Evolutionary conservation across 2,888 invertebrate genomes (phyloP).

Genomic region (Scelioninae gen. 2): DNA sequence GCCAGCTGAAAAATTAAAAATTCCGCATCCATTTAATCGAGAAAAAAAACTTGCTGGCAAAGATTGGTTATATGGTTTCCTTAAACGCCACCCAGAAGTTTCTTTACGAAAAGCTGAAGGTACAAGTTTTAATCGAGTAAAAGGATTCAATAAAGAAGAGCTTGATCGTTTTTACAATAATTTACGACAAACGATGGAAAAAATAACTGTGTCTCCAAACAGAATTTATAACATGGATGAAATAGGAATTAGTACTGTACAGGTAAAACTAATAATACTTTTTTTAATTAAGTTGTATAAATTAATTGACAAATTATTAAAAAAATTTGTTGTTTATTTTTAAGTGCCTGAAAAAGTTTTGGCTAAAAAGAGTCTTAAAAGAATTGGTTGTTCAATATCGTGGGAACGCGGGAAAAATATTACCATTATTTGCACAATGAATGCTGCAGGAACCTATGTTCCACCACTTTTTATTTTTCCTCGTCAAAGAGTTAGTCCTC

Average conservation of each 20-base stretch:
- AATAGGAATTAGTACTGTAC: conserved; percentile 69
- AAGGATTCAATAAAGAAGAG: conserved; percentile 68
- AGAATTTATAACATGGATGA: conserved; percentile 74
- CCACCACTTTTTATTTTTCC: conserved; percentile 76
- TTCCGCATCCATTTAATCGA: conserved; percentile 61
- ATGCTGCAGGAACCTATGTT: conserved; percentile 70
- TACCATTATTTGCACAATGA: conserved; percentile 73
- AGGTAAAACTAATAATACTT: no score
- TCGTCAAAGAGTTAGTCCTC: conserved; percentile 71
- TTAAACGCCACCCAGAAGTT: conserved; percentile 60
- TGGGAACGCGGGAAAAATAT: conserved; percentile 62
- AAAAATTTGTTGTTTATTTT: no score
- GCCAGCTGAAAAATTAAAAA: conserved; percentile 61
- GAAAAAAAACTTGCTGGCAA: conserved; percentile 53
- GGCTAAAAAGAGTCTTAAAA: neutral
- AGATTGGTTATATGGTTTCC: conserved; percentile 62
- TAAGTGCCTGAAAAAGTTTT: neutral
- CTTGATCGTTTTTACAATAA: conserved; percentile 61
- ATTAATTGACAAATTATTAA: no score
- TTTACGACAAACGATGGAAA: conserved; percentile 48
- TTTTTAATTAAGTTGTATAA: no score
- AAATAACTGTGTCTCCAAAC: conserved; percentile 56
- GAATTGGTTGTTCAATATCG: conserved; percentile 65
- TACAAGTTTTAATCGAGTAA: conserved; percentile 65
- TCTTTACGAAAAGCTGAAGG: conserved; percentile 64